These are phyloP conservation scores for Sebastes schlegelii DNA, from an alignment of 2,113 vertebrate species.

Conservation along the genomic window DNA sequence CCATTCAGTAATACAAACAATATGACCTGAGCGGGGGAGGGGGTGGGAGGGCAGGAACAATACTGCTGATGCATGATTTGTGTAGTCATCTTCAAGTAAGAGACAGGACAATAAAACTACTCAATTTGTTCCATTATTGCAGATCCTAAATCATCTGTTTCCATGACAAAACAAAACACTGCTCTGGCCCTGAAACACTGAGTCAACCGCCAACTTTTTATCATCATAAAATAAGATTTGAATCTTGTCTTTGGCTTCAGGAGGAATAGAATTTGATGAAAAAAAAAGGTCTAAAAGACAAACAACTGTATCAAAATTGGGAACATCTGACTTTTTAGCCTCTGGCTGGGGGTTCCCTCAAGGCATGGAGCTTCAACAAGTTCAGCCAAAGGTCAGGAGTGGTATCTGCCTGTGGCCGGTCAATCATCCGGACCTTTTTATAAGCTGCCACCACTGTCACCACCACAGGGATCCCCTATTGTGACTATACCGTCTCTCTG, in stretches of 20 bases:
- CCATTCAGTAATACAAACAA: conserved; percentile 2
- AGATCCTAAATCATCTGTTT: conserved; percentile 24
- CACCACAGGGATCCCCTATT: conserved; percentile 47
- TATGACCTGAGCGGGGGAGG: not conserved
- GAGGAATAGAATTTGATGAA: conserved; percentile 9
- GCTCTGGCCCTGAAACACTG: conserved; percentile 12
- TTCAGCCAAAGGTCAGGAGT: conserved; percentile 69
- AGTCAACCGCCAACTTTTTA: conserved; percentile 19
- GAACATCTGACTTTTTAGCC: conserved; percentile 22
- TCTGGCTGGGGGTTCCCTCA: conserved; percentile 1
- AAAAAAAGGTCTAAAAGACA: conserved; percentile 11
- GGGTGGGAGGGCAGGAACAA: not conserved
- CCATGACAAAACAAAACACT: conserved; percentile 8
- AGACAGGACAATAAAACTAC: conserved; percentile 17
- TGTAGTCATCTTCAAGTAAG: conserved; percentile 15
- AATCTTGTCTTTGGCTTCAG: conserved; percentile 18
- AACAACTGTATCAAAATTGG: conserved; percentile 13
- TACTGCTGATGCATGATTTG: conserved; percentile 7
- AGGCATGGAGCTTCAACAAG: conserved; percentile 41
- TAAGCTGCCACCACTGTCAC: conserved; percentile 42
- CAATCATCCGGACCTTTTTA: conserved; percentile 65
- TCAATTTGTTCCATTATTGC: conserved; percentile 1
- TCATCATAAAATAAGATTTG: conserved; percentile 26
- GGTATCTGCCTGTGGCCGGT: conserved; percentile 44
- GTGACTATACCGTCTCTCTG: conserved; percentile 43